phyloP scores from a whole-genome alignment of 1,140 invertebrate genomes.

The Drosophila burlai region DNA sequence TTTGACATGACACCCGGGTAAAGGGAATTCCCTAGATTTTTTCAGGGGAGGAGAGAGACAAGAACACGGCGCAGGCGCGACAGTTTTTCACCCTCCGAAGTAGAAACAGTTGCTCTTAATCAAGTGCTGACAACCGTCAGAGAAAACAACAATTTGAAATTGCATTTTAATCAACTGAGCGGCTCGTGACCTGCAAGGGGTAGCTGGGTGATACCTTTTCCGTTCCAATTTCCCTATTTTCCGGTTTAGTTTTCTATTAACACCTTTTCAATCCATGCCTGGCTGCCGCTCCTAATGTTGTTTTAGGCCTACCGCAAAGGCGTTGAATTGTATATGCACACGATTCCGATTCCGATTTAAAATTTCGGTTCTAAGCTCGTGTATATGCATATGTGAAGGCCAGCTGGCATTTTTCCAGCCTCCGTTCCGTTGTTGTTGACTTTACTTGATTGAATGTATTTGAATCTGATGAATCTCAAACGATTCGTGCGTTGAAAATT shows the following conservation, averaged over 20 bases:
- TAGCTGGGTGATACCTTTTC: constrained; percentile 10
- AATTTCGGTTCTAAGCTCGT: constrained; percentile 3
- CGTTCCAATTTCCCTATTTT: constrained; percentile 1
- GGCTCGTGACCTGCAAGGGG: constrained; percentile 27
- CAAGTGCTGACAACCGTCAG: constrained; percentile 76
- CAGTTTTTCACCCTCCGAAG: constrained; percentile 38
- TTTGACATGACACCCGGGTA: constrained; percentile 73
- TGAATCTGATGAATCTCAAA: constrained; percentile 46
- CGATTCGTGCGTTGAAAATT: constrained; percentile 47
- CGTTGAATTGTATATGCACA: constrained; percentile 19
- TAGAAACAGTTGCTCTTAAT: constrained; percentile 71
- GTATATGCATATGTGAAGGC: constrained; percentile 1
- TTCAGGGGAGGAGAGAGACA: not conserved
- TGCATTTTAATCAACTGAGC: constrained; percentile 77
- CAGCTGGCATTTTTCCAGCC: constrained; percentile 60
- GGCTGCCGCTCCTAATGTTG: constrained; percentile 60
- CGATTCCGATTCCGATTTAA: constrained; percentile 9
- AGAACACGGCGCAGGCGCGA: constrained; percentile 35
- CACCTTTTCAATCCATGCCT: constrained; percentile 57
- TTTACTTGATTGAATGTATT: constrained; percentile 60
- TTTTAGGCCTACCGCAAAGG: constrained; percentile 69
- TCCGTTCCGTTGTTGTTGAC: constrained; percentile 53
- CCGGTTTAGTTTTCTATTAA: constrained; percentile 74
- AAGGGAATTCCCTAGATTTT: constrained; percentile 5
- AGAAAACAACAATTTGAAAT: constrained; percentile 71